Evolutionary conservation across 2,888 invertebrate genomes (phyloP).

Genomic region (Gymnoscelis rufifasciata): DNA sequence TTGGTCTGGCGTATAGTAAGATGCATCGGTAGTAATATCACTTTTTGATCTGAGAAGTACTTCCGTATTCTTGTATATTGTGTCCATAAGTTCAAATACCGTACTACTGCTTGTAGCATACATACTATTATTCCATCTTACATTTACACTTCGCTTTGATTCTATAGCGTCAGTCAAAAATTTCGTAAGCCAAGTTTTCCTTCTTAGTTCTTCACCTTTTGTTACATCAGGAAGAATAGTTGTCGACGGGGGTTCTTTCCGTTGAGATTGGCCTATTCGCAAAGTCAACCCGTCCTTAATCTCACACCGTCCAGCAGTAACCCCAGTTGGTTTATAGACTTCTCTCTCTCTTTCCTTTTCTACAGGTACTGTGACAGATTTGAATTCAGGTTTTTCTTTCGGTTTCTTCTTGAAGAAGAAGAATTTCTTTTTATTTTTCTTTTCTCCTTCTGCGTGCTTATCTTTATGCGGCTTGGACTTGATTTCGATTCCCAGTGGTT

Average conservation of each 20-base stretch:
- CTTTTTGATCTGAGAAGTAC: conserved; percentile 48
- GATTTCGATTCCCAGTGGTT: conserved; percentile 23
- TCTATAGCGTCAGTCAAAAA: conserved; percentile 46
- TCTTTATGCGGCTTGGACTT: conserved; percentile 26
- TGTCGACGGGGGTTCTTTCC: conserved; percentile 13
- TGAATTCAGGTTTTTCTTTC: conserved; percentile 16
- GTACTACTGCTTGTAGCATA: conserved; percentile 59
- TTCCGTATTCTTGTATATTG: conserved; percentile 49
- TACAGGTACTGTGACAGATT: not conserved
- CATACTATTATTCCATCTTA: conserved; percentile 60
- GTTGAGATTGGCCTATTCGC: conserved; percentile 38
- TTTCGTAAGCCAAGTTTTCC: conserved; percentile 51
- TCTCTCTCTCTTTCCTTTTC: conserved; percentile 35
- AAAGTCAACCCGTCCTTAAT: conserved; percentile 51
- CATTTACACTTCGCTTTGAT: conserved; percentile 50
- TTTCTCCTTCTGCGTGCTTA: conserved; percentile 22
- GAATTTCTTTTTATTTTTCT: conserved; percentile 50
- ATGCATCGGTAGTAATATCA: conserved; percentile 43
- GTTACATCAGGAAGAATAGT: conserved; percentile 18
- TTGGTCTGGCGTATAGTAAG: conserved; percentile 37
- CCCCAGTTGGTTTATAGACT: conserved; percentile 44
- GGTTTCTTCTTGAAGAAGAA: conserved; percentile 57
- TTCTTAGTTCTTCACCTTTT: conserved; percentile 37
- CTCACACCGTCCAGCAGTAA: conserved; percentile 60
- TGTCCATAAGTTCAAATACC: conserved; percentile 54